These are phyloP conservation scores for Tetropium fuscum DNA, from an alignment of 2,888 invertebrate species.

Conservation along the genomic window DNA sequence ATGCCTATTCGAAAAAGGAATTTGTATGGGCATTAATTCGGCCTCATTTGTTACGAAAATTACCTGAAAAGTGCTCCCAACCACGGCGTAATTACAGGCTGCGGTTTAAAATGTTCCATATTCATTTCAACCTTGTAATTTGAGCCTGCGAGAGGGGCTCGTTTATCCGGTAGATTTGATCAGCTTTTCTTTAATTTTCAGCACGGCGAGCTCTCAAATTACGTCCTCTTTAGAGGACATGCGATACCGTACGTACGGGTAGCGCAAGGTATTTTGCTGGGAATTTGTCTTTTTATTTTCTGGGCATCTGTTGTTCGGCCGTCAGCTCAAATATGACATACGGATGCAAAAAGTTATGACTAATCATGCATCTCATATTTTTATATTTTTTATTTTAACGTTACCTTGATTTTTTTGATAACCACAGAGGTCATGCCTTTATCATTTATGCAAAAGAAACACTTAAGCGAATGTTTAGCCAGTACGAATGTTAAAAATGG, in stretches of 20 bases:
- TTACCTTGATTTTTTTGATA: too few species aligned
- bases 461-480: too few species aligned
- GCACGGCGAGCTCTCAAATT: conserved; percentile 55
- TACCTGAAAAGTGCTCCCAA: conserved; percentile 48
- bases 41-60: conserved; percentile 45
- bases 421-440: too few species aligned
- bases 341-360: too few species aligned
- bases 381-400: too few species aligned
- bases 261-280: conserved; percentile 32
- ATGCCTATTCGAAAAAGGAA: conserved; percentile 2
- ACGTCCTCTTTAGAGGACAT: conserved; percentile 50
- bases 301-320: conserved; percentile 31
- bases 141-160: conserved; percentile 52
- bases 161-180: conserved; percentile 65
- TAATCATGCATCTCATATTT: too few species aligned
- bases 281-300: conserved; percentile 31
- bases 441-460: too few species aligned
- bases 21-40: conserved; percentile 33
- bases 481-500: too few species aligned
- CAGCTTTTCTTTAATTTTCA: conserved; percentile 65
- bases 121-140: conserved; percentile 56
- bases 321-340: conserved; percentile 27
- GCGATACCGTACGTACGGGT: conserved; percentile 47
- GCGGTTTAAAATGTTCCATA: conserved; percentile 51
- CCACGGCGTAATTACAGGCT: conserved; percentile 54